These are phyloP conservation scores for Drosophila hamatofila DNA, from an alignment of 2,888 invertebrate genomes.

Conservation along the genomic window DNA sequence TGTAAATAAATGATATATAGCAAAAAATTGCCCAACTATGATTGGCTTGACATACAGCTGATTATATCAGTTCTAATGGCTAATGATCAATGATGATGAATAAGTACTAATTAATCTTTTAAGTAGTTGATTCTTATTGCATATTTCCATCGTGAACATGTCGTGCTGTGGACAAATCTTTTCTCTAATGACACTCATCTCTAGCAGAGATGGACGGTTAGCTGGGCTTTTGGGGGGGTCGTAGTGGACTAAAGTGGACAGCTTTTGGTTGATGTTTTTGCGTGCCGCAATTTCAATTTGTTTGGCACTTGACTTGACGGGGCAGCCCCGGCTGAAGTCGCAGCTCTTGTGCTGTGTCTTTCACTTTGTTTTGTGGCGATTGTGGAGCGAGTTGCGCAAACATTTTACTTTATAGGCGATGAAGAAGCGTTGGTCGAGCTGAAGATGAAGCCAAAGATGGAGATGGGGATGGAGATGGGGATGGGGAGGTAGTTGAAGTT, in stretches of 20 bases:
- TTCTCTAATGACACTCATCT: constrained; percentile 17
- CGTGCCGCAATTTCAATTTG: constrained; percentile 79
- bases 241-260: constrained; percentile 22
- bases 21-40: too few relatives aligned
- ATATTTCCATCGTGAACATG: too few relatives aligned
- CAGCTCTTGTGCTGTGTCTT: constrained; percentile 52
- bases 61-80: not conserved
- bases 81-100: not conserved
- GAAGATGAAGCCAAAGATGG: constrained; percentile 20
- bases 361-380: constrained; percentile 62
- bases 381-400: constrained; percentile 72
- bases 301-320: constrained; percentile 73
- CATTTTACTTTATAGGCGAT: constrained; percentile 70
- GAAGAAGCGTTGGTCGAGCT: constrained; percentile 20
- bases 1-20: not conserved
- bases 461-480: constrained; percentile 3
- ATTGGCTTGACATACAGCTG: not conserved
- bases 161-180: not conserved
- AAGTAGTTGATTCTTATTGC: too few relatives aligned
- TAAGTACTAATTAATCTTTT: too few relatives aligned
- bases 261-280: constrained; percentile 68
- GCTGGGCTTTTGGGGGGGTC: not conserved
- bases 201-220: constrained; percentile 4
- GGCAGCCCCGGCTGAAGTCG: constrained; percentile 32
- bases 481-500: constrained; percentile 5